These are phyloP conservation scores for Eupithecia exiguata DNA, from an alignment of 2,888 invertebrate species.

Conservation along the genomic window DNA sequence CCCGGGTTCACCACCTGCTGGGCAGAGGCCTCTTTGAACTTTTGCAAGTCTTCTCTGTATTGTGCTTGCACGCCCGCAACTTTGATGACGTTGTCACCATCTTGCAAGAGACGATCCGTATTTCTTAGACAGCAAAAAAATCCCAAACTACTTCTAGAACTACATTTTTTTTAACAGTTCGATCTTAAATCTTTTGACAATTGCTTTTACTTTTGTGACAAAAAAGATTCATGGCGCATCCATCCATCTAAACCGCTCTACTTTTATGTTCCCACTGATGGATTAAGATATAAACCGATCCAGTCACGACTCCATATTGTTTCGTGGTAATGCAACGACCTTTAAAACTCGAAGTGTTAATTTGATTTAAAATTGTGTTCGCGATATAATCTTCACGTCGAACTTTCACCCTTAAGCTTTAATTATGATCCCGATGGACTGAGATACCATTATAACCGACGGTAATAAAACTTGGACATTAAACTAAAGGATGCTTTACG, in stretches of 20 bases:
- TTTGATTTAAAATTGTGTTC: slow-evolving; percentile 83
- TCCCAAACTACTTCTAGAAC: neutral
- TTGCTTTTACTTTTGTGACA: neutral
- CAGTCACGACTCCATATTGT: slow-evolving; percentile 83
- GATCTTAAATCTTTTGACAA: neutral
- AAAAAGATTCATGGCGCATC: neutral
- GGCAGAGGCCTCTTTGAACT: neutral
- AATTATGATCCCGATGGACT: slow-evolving; percentile 76
- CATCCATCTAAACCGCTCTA: neutral
- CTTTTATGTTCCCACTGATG: slow-evolving; percentile 5
- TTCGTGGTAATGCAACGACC: slow-evolving; percentile 82
- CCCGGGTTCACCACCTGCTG: neutral
- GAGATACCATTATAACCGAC: slow-evolving; percentile 47
- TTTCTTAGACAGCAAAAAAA: neutral
- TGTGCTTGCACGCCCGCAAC: neutral
- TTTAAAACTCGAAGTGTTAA: slow-evolving; percentile 84
- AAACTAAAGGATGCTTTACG: slow-evolving; percentile 22
- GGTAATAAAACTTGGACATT: slow-evolving; percentile 60
- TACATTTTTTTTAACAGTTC: neutral
- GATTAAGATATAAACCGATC: slow-evolving; percentile 67
- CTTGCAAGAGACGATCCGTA: neutral
- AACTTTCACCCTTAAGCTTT: slow-evolving; percentile 79
- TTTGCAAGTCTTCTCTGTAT: neutral
- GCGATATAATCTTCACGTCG: slow-evolving; percentile 78
- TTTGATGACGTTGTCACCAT: neutral